Evolutionary conservation across 2,797 vertebrate species (phyloP).

Genomic region (Cynopterus sphinx): DNA sequence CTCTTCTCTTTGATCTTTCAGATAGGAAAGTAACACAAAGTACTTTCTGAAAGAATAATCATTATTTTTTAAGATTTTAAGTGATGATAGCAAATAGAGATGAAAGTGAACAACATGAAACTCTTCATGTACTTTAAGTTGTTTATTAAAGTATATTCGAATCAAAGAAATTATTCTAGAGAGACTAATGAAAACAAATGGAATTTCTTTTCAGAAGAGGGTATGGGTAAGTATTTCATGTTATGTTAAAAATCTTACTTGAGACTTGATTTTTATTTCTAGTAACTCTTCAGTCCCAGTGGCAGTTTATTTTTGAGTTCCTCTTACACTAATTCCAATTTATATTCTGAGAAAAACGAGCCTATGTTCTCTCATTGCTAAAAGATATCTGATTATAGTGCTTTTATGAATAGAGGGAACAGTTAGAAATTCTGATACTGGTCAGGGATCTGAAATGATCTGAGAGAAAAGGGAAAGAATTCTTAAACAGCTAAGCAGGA

Average conservation of each 20-base stretch:
- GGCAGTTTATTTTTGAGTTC: slow-evolving; percentile 30
- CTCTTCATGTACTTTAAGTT: neutral
- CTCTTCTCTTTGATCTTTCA: slow-evolving; percentile 40
- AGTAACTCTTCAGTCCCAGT: neutral
- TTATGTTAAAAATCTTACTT: slow-evolving; percentile 7
- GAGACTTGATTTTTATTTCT: slow-evolving; percentile 5
- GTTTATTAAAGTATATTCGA: neutral
- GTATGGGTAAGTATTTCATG: neutral
- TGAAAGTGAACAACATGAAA: slow-evolving; percentile 41
- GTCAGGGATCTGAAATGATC: neutral
- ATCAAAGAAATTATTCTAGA: neutral
- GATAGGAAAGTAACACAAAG: slow-evolving; percentile 13
- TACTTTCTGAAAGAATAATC: slow-evolving; percentile 41
- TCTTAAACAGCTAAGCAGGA: neutral
- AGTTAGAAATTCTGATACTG: slow-evolving; percentile 38
- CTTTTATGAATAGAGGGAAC: neutral
- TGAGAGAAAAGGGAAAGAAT: neutral
- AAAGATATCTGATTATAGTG: neutral
- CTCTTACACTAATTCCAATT: slow-evolving; percentile 33
- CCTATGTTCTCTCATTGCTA: neutral
- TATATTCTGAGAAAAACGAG: neutral
- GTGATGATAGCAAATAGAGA: neutral
- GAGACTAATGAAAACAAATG: slow-evolving; percentile 9
- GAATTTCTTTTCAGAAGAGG: neutral
- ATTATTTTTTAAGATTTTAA: slow-evolving; percentile 49